Evolutionary conservation across 2,888 invertebrate genomes (phyloP), one percentile per base, ranked within the genome.

Genomic region (Drosophila lacicola): DNA sequence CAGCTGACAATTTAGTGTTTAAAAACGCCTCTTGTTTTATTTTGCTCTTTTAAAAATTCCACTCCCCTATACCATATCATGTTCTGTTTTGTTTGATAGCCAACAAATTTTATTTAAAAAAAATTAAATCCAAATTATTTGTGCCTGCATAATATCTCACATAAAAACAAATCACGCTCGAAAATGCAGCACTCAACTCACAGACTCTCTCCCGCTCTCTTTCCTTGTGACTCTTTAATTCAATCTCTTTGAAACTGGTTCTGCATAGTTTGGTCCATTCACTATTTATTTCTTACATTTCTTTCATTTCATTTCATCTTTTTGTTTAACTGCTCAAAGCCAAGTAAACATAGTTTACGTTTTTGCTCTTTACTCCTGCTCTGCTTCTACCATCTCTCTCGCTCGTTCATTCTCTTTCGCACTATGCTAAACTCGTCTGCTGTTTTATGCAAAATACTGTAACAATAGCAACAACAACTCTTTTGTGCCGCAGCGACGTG

Each of bases 141-240:
- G 9, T 29, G 53, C 53, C 39, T 53, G 41, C 53, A 41, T 41
- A 41, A 53, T 17, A 53, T 14, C 29, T 11, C 17, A 29, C 17
- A n/a, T 13, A 44, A 66, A 69, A 77, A 73, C 67, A 64, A 83
- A 69, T 81, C 72, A 56, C 70, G 78, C 69, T 75, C 49, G 42
- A 68, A 62, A 86, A 45, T 70, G 84, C 84, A 83, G 84, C 84
- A 81, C 58, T 56, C 41, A 53, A 46, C 54, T 17, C 13, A 10
- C 14, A 33, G 34, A 14, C 29, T 42, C 47, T 33, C 51, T 21
- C 10, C 11, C 10, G 39, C 17, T 53, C 29, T 19, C 33, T 29
- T 42, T 49, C 21, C 41, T 34, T 47, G 39, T 61, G 29, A 41
- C 54, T 49, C 34, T 47, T 49, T 67, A 37, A 21, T 53, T 57